phyloP scores from a whole-genome alignment of 1,140 invertebrate species.

The Drosophila chauvacae region DNA sequence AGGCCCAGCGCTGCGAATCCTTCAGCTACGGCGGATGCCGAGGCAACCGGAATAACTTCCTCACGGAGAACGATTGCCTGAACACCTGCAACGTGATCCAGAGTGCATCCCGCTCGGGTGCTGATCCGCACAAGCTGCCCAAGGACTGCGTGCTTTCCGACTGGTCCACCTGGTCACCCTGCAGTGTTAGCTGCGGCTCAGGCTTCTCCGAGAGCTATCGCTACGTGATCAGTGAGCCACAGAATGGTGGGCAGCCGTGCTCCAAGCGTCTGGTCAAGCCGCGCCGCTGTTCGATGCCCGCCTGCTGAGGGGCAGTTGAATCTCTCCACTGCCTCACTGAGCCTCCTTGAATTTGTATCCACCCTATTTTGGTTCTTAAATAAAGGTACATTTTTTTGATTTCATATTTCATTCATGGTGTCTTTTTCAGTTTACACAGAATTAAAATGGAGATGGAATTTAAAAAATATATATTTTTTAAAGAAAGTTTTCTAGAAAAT shows the following conservation, averaged over 20 bases:
- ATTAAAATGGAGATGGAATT: neutral
- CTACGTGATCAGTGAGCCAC: conserved; percentile 85
- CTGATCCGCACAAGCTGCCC: conserved; percentile 75
- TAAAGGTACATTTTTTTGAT: neutral
- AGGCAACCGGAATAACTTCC: conserved; percentile 95
- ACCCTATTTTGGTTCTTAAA: neutral
- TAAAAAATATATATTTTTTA: neutral
- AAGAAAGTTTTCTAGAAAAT: neutral
- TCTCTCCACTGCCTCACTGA: neutral
- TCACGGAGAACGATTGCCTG: conserved; percentile 90
- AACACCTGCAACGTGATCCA: conserved; percentile 86
- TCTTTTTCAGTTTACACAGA: neutral
- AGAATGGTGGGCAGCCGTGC: conserved; percentile 90
- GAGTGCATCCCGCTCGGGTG: neutral
- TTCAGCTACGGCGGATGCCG: conserved; percentile 96
- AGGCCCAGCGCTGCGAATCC: conserved; percentile 90
- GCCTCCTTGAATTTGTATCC: neutral
- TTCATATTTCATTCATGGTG: neutral
- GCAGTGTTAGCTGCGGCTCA: conserved; percentile 88
- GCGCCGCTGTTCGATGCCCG: conserved; percentile 84
- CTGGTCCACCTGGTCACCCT: conserved; percentile 91
- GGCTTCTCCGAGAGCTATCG: conserved; percentile 69
- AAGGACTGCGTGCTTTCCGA: conserved; percentile 89
- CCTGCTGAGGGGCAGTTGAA: conserved; percentile 19
- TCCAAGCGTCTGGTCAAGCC: conserved; percentile 86